These are phyloP conservation scores for Lophius americanus DNA, from an alignment of 2,797 vertebrate genomes.

Conservation along the genomic window DNA sequence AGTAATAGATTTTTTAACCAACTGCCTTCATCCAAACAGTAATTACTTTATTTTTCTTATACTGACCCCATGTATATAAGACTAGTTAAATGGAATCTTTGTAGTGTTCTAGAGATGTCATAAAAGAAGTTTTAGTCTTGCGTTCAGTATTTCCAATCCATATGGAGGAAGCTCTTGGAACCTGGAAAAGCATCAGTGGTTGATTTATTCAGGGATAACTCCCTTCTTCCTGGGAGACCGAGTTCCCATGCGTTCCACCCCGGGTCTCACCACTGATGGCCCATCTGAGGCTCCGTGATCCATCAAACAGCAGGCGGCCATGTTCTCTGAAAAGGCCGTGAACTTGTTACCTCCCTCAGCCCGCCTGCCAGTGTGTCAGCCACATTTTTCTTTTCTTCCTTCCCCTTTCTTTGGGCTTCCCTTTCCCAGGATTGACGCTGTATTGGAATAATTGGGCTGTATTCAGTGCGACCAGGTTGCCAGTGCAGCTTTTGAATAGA, in stretches of 20 bases:
- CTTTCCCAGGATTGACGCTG: constrained; percentile 48
- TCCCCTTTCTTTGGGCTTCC: constrained; percentile 34
- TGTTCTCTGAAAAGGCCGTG: constrained; percentile 71
- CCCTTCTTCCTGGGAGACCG: constrained; percentile 37
- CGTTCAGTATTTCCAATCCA: constrained; percentile 15
- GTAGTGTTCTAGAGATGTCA: neutral
- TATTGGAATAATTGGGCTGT: constrained; percentile 63
- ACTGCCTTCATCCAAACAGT: neutral
- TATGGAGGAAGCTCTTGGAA: constrained; percentile 31
- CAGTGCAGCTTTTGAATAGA: constrained; percentile 56
- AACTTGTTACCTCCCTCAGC: constrained; percentile 72
- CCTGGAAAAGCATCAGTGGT: constrained; percentile 30
- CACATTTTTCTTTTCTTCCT: constrained; percentile 66
- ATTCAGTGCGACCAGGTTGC: constrained; percentile 60
- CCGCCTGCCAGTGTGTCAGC: constrained; percentile 63
- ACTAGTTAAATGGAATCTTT: neutral
- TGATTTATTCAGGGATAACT: constrained; percentile 48
- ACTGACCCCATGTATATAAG: neutral
- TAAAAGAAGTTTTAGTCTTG: constrained; percentile 1
- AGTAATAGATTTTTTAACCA: constrained; percentile 7
- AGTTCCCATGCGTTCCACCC: constrained; percentile 58
- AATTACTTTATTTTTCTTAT: neutral
- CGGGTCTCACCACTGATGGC: constrained; percentile 43
- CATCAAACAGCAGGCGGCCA: constrained; percentile 71
- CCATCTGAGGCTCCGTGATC: constrained; percentile 60